Conservation (phyloP, 2,113 vertebrate genomes). For the Neolamprologus hecqui region DNA sequence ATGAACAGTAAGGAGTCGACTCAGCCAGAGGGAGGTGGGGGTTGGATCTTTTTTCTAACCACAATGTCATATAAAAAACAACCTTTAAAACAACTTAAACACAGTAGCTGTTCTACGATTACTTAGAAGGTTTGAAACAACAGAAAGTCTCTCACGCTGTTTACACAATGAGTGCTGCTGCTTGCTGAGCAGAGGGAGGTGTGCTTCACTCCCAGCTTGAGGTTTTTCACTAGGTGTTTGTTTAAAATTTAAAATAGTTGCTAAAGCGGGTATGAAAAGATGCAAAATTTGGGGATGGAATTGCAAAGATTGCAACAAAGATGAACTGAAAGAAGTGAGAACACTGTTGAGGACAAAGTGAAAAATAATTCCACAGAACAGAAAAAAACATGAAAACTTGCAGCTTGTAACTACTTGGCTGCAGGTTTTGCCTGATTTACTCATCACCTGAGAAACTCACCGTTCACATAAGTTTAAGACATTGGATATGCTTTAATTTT, state of each 20-base stretch:
- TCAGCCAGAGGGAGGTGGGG: neutral
- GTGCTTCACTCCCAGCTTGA: neutral
- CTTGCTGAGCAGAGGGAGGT: neutral
- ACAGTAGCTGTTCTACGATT: neutral
- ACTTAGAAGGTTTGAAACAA: neutral
- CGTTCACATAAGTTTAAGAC: neutral
- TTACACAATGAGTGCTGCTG: neutral
- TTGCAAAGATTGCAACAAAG: neutral
- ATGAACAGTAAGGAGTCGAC: neutral
- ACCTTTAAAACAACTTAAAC: neutral
- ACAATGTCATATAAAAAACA: neutral
- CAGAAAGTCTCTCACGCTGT: neutral
- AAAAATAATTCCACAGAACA: neutral
- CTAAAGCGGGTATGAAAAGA: neutral
- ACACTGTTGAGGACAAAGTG: neutral
- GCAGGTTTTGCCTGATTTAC: neutral
- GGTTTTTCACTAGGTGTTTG: neutral
- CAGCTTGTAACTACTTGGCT: neutral
- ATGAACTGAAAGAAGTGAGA: accelerated
- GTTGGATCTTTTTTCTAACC: neutral
- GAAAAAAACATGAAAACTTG: neutral
- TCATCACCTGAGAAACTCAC: neutral
- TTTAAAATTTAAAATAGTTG: neutral
- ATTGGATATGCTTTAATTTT: neutral
- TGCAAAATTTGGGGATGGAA: neutral